Base-by-base conservation (phyloP, 2,888 invertebrate species). In the Metallyticus violacea region DNA sequence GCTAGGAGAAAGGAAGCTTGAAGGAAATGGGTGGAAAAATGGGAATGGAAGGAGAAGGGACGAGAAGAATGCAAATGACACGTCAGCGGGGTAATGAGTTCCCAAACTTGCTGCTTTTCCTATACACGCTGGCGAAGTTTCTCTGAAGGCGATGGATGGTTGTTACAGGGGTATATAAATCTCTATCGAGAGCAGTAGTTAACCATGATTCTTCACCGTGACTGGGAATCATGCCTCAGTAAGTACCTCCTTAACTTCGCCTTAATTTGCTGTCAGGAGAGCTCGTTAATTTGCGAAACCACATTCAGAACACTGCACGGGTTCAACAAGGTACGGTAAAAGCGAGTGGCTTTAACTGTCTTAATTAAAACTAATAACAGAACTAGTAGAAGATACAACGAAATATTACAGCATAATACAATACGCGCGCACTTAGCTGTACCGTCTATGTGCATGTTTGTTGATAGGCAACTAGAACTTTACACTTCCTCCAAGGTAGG, bases 11-110 rank as follows among this genome's bases (percentile, higher is more conserved):
- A 62, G 40, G 40, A 62, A 62, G 40, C 40, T 62, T 62, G 40
- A 22, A 15, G 40, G 40, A 62, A 62, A 62, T 62, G 40, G 40
- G 40, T 62, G 40, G 40, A 62, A 62, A 62, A 62, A 62, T 62
- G 40, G 40, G 40, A 62, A 62, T 62, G 40, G 40, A 78, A 26
- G 27, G 22, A 30, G 85, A 28, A 9, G 26, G 40, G 76, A 62
- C n/a, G 28, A 22, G 77, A 29, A 40, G 85, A 26, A 85, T 85
- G 85, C 81, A 85, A 85, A 85, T 85, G 85, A 85, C 85, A 81
- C 81, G 85, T 81, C 85, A 77, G 40, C 27, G 25, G 81, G 62
- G 85, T 85, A 85, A 85, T 81, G 85, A 85, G 81, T 85, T 85
- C 85, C 80, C 85, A 26, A 81, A 85, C 29, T 81, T 85, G 26